Evolutionary conservation across 2,888 invertebrate genomes (phyloP), one percentile per base, ranked within the genome.

Genomic region (Drosophila yooni): DNA sequence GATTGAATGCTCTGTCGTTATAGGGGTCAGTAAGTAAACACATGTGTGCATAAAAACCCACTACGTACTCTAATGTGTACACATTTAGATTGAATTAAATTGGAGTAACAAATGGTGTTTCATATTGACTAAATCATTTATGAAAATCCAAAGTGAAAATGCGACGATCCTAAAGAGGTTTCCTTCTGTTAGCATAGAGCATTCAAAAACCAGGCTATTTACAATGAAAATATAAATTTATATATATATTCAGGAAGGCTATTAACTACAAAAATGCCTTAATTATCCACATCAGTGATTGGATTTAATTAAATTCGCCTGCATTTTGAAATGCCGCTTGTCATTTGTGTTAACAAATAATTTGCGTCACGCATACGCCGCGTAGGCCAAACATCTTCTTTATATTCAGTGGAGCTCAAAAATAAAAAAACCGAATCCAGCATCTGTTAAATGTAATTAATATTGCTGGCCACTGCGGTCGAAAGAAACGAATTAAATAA

Each of bases 1-100:
- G 81, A 80, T 82, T 68, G 81, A 74, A 74, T 74, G 81, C 52
- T 63, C 51, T 51, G 69, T 74, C 70, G 70, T 72, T 72, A 84
- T 85, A 51, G 70, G 83, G 88, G 86, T 82, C 74, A 73, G 53
- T 63, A 40, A 65, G 75, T 62, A 62, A 46, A 70, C 53, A 65
- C 38, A 58, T 5, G 21, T 18, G 21, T 25, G 63, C 40, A 50
- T 33, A 29, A n/a, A 11, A 36, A 52, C 43, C 59, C 59, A 29
- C 64, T 62, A 53, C 40, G 25, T 13, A 48, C 43, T 52, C 48
- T 31, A 36, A 31, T 33, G 27, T 21, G 36, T 25, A 48, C 43
- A 13, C 34, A 57, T 29, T 40, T 29, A 25, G 25, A 68, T 68
- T 68, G 34, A 68, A 67, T 57, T 68, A 34, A 68, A 67, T 68